Evolutionary conservation across 2,888 invertebrate species (phyloP).

Genomic region (Melieria picta): DNA sequence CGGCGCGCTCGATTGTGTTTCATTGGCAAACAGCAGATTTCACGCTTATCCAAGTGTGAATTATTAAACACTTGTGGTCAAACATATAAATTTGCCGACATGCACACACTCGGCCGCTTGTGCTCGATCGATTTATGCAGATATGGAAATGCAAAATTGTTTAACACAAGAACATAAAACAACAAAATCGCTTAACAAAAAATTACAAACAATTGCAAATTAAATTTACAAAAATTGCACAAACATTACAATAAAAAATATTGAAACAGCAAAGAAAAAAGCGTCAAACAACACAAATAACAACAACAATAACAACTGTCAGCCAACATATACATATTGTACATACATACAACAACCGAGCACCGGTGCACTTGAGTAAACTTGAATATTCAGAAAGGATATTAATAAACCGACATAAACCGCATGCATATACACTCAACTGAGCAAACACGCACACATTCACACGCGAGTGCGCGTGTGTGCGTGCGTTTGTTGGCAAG

Average conservation of each 20-base stretch:
- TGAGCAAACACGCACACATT: constrained; percentile 46
- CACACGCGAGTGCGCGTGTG: not conserved
- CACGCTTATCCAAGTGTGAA: constrained; percentile 40
- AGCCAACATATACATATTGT: too few relatives aligned
- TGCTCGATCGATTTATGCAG: not conserved
- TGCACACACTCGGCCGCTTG: not conserved
- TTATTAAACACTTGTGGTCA: constrained; percentile 41
- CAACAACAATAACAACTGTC: constrained; percentile 40
- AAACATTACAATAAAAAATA: constrained; percentile 33
- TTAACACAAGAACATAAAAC: constrained; percentile 14
- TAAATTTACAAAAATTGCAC: constrained; percentile 43
- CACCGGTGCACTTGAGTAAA: constrained; percentile 56
- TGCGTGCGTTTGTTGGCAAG: constrained; percentile 21
- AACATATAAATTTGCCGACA: constrained; percentile 9
- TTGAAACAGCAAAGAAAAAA: constrained; percentile 4
- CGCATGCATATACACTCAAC: constrained; percentile 41
- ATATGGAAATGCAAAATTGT: not conserved
- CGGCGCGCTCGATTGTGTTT: not conserved
- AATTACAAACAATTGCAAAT: constrained; percentile 38
- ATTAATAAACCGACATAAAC: constrained; percentile 58
- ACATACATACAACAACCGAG: constrained; percentile 43
- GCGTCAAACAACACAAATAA: constrained; percentile 20
- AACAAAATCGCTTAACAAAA: constrained; percentile 26
- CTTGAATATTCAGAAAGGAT: constrained; percentile 57
- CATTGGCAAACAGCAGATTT: constrained; percentile 35